These are phyloP conservation scores for Labeo calbasu DNA, from an alignment of 2,797 vertebrate genomes.

Conservation along the genomic window DNA sequence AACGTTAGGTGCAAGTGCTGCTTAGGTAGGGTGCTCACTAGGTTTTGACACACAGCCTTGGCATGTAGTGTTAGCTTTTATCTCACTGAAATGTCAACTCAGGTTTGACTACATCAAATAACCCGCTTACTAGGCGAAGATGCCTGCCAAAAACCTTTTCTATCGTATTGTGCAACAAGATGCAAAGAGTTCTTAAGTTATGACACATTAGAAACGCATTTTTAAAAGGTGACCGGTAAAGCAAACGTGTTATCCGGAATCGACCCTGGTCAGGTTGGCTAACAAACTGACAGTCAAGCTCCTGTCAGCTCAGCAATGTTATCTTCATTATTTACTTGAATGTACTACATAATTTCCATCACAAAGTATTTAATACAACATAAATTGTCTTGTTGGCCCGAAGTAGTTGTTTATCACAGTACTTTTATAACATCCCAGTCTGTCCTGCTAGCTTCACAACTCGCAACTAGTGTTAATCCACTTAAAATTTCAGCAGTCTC, in stretches of 20 bases:
- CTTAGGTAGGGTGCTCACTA: background rate
- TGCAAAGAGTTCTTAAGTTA: background rate
- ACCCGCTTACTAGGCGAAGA: background rate
- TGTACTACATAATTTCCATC: no score
- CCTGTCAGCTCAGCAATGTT: constrained; percentile 36
- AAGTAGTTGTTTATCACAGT: background rate
- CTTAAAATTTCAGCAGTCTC: constrained; percentile 14
- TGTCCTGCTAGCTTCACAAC: constrained; percentile 35
- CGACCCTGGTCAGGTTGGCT: background rate
- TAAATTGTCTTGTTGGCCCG: background rate
- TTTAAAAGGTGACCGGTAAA: background rate
- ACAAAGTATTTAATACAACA: constrained; percentile 38
- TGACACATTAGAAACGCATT: background rate
- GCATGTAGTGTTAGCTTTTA: background rate
- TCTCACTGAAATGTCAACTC: background rate
- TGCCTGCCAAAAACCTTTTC: background rate
- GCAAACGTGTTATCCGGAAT: background rate
- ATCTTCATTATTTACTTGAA: constrained; percentile 65
- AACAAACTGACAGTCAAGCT: constrained; percentile 44
- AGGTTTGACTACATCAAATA: background rate
- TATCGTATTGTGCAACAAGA: background rate
- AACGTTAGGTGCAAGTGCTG: background rate
- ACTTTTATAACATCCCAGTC: background rate
- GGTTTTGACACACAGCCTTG: background rate
- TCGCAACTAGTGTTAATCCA: constrained; percentile 47